Evolutionary conservation across 2,113 vertebrate genomes (phyloP).

Genomic region (Protobothrops mucrosquamatus): DNA sequence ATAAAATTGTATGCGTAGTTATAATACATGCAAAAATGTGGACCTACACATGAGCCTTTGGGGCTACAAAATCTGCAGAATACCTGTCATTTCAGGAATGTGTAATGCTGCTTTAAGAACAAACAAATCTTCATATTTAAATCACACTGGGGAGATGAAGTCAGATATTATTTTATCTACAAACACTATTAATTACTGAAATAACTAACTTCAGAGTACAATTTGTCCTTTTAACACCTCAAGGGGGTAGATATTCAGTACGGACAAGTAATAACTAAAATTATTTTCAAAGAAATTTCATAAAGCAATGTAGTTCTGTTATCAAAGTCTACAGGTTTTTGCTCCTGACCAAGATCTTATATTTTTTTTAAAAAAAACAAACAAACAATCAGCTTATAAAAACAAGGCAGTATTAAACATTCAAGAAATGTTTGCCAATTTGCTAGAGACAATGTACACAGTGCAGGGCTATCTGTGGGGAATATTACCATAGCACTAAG

Average conservation of each 20-base stretch:
- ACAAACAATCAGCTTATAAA: neutral
- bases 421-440: conserved; percentile 56
- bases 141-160: conserved; percentile 12
- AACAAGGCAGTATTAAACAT: conserved; percentile 54
- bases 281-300: conserved; percentile 59
- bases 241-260: conserved; percentile 37
- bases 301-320: conserved; percentile 27
- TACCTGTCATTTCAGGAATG: conserved; percentile 32
- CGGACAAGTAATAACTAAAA: conserved; percentile 44
- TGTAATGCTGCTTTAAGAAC: conserved; percentile 19
- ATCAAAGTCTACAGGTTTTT: conserved; percentile 32
- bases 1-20: neutral
- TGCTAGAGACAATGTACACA: conserved; percentile 53
- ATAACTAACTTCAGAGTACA: conserved; percentile 1
- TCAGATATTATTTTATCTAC: neutral
- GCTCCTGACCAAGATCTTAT: conserved; percentile 36
- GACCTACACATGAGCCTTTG: neutral
- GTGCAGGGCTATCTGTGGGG: conserved; percentile 57
- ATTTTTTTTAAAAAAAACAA: conserved; percentile 20
- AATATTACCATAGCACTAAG: conserved; percentile 61
- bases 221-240: neutral
- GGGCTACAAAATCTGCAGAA: conserved; percentile 35
- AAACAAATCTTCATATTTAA: conserved; percentile 6
- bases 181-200: conserved; percentile 28
- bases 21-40: neutral